phyloP scores from a whole-genome alignment of 2,113 vertebrate species.

The Antennarius striatus region DNA sequence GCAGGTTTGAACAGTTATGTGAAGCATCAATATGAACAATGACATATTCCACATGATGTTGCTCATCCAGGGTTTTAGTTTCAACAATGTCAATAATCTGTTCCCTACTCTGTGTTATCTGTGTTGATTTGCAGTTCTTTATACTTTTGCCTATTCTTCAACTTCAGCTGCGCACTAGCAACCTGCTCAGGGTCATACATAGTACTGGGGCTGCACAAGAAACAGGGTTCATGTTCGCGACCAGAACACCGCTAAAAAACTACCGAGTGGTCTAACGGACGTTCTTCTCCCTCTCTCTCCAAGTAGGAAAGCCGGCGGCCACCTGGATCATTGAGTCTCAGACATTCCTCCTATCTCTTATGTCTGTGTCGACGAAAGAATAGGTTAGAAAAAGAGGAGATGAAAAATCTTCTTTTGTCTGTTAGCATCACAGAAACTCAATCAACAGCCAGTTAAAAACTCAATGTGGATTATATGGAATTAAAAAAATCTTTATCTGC shows the following conservation, averaged over 20 bases:
- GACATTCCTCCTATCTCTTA: conserved; percentile 35
- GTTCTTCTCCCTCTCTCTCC: conserved; percentile 21
- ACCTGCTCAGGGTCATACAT: conserved; percentile 37
- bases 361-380: conserved; percentile 9
- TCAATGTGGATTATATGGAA: conserved; percentile 24
- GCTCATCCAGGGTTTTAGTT: conserved; percentile 16
- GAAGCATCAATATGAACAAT: conserved; percentile 19
- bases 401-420: conserved; percentile 19
- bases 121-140: conserved; percentile 35
- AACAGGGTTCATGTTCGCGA: conserved; percentile 25
- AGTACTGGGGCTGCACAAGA: conserved; percentile 26
- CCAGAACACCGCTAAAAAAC: conserved; percentile 24
- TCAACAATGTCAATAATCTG: neutral
- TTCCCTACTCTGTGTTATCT: neutral
- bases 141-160: conserved; percentile 33
- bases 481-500: neutral
- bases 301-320: conserved; percentile 42
- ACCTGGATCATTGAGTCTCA: conserved; percentile 25
- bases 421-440: conserved; percentile 31
- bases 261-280: conserved; percentile 23
- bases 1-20: neutral
- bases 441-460: conserved; percentile 16
- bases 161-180: conserved; percentile 24
- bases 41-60: neutral
- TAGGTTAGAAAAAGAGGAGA: conserved; percentile 11